Conservation (phyloP, 2,888 invertebrate genomes). For the Diaphora mendica region DNA sequence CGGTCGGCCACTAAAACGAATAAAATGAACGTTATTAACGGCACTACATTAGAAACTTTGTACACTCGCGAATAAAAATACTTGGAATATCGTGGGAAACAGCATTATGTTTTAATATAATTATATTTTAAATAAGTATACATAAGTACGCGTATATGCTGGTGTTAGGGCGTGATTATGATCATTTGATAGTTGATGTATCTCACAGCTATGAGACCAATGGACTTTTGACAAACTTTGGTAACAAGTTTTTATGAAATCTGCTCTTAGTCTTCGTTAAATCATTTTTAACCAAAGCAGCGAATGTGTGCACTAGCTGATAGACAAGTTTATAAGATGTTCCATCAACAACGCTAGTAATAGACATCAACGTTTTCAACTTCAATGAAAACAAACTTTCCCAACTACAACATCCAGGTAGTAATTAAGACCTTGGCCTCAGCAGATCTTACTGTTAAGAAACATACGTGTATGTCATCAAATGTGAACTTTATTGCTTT, state of each 20-base stretch:
- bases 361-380: not conserved
- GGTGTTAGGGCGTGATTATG: not conserved
- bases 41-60: conserved; percentile 61
- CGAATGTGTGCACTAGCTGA: not conserved
- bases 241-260: not conserved
- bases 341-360: not conserved
- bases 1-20: conserved; percentile 68
- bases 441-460: conserved; percentile 1
- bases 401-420: not conserved
- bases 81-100: conserved; percentile 28
- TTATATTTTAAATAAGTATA: conserved; percentile 14
- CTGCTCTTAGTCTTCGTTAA: not conserved
- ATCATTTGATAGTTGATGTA: not conserved
- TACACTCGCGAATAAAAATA: conserved; percentile 41
- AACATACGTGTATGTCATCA: conserved; percentile 32
- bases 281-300: too few relatives aligned
- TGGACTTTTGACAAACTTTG: not conserved
- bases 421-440: not conserved
- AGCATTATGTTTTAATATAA: conserved; percentile 17
- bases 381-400: conserved; percentile 1
- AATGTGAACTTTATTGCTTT: conserved; percentile 43
- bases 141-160: not conserved
- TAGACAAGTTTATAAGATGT: not conserved
- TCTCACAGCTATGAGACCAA: too few relatives aligned
- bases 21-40: conserved; percentile 69